Base-by-base conservation (phyloP, 2,113 vertebrate species). In the Ammodytes dubius region DNA sequence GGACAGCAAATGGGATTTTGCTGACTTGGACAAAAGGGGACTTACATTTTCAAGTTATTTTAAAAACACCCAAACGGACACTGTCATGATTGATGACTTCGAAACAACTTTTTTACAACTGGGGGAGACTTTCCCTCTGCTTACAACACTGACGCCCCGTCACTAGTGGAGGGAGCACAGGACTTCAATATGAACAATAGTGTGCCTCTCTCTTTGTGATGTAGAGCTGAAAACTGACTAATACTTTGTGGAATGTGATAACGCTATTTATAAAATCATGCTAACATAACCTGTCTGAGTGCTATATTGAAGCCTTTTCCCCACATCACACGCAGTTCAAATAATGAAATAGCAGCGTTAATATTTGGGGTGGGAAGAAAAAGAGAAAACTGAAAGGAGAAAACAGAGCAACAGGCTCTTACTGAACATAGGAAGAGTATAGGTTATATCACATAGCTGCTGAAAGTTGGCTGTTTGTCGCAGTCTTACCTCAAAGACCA, bases 181-280 rank as follows among this genome's bases (percentile, higher is more conserved):
- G 84, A 89, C 60, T 70, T 82, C 14, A 83, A 81, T 2, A 81
- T 79, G 79, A 90, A 92, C 77, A 85, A 81, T 10, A n/a, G 17
- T 88, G 8, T 13, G 86, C 1, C 81, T 94, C 53, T 92, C 94
- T 37, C 91, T 95, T 4, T 86, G 83, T 61, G 93, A 95, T n/a
- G 57, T 95, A 19, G 85, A 94, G 79, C 68, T 95, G 59, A 84
- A 15, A 61, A 58, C 13, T 53, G 85, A 92, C 66, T 92, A 56
- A 93, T 6, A 39, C 15, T 7, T 15, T 10, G 27, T 35, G 58
- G 19, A 67, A 77, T 43, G 17, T 8, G 49, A 50, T 40, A 53
- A 66, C 0, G 12, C 68, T 54, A 47, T 77, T 84, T 75, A 68
- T 80, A 15, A 42, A 76, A 59, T 40, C 0, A n/a, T 56, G 17